A percentile compares a stretch with the other conserved stretches of the same genome.
These are phyloP conservation scores for Callipepla californica DNA, from an alignment of 2,113 vertebrate genomes.

Conservation along the genomic window DNA sequence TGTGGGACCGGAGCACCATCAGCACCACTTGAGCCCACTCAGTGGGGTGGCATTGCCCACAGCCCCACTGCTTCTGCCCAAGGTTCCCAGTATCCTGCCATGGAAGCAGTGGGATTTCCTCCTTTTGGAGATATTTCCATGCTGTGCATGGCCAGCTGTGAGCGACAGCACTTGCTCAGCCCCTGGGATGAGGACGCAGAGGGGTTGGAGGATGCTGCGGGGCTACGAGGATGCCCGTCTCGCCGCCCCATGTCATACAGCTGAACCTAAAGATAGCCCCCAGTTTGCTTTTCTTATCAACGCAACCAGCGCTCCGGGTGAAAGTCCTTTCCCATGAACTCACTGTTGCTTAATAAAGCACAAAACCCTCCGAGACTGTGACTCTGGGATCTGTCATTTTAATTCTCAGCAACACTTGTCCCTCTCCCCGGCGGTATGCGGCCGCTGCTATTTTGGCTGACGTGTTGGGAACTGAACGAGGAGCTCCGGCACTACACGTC, in stretches of 20 bases:
- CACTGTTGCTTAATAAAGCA: conserved; percentile 69
- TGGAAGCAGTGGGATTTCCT: neutral
- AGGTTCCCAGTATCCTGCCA: neutral
- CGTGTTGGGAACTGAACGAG: neutral
- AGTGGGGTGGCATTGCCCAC: neutral
- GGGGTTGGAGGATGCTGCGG: neutral
- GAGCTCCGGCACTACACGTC: neutral
- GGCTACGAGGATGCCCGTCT: neutral
- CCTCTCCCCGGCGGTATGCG: neutral
- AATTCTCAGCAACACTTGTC: conserved; percentile 40
- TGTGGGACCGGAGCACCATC: neutral
- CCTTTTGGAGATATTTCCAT: neutral
- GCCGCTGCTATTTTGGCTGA: conserved; percentile 46
- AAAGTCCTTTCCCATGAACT: conserved; percentile 67
- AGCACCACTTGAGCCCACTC: neutral
- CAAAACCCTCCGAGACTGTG: conserved; percentile 41
- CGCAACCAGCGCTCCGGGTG: conserved; percentile 21
- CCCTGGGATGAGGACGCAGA: neutral
- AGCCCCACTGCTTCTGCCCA: neutral
- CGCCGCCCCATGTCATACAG: neutral
- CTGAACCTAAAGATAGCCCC: conserved; percentile 39
- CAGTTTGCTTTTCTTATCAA: conserved; percentile 14
- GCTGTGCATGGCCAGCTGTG: neutral
- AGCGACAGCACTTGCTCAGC: neutral
- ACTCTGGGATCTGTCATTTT: conserved; percentile 46